Percentiles rank a stretch among this genome's conserved stretches.
phyloP scores from a whole-genome alignment of 2,888 invertebrate species.

The Theretra japonica region DNA sequence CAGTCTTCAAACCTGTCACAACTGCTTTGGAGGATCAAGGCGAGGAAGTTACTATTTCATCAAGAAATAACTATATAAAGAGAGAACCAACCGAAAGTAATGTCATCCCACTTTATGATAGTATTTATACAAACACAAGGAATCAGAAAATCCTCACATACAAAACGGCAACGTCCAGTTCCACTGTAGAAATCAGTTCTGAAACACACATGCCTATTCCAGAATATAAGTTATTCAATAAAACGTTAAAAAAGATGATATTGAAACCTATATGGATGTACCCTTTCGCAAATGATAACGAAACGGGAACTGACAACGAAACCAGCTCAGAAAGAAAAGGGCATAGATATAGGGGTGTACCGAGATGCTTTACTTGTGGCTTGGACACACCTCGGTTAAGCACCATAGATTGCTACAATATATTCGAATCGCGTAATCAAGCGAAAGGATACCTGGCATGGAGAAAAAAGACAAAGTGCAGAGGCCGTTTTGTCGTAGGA shows the following conservation, averaged over 20 bases:
- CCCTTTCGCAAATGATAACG: background rate
- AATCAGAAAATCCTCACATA: background rate
- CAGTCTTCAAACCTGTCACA: background rate
- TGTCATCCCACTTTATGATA: background rate
- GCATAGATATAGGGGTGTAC: background rate
- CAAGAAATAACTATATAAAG: background rate
- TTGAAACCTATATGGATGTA: conserved; percentile 14
- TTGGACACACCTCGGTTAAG: conserved; percentile 39
- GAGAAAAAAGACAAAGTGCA: conserved; percentile 36
- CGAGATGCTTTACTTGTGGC: conserved; percentile 53
- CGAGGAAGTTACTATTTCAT: background rate
- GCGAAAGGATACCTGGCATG: background rate
- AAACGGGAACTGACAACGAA: background rate
- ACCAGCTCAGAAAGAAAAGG: background rate
- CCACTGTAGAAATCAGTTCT: background rate
- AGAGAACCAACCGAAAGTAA: background rate
- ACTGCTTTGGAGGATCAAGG: too few species aligned
- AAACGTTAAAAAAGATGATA: background rate
- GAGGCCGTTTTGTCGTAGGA: conserved; percentile 29
- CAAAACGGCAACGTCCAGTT: background rate
- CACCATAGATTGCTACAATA: conserved; percentile 41
- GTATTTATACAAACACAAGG: background rate
- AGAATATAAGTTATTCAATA: background rate
- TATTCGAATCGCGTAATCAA: conserved; percentile 36
- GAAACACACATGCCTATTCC: background rate